These are phyloP conservation scores for Nymphalis io DNA, from an alignment of 1,140 invertebrate genomes.

Conservation along the genomic window DNA sequence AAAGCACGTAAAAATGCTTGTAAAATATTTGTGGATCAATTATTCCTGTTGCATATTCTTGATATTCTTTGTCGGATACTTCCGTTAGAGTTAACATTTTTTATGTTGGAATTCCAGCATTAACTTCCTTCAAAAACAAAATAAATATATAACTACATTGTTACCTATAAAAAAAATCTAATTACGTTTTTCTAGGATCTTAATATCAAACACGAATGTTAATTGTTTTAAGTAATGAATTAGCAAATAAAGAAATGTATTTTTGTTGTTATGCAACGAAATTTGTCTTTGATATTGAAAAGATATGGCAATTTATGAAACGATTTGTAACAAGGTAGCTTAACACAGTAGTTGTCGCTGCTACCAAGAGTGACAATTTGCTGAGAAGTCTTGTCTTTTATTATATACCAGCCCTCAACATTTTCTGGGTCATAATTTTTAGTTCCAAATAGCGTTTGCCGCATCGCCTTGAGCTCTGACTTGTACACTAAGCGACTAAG, in stretches of 20 bases:
- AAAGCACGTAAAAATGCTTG: slow-evolving; percentile 43
- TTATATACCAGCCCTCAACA: slow-evolving; percentile 44
- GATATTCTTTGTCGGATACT: slow-evolving; percentile 51
- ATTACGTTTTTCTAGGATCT: too few relatives aligned
- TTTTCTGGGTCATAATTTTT: slow-evolving; percentile 59
- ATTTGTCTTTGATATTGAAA: too few relatives aligned
- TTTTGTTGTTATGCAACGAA: too few relatives aligned
- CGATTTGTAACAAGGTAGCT: slow-evolving; percentile 29
- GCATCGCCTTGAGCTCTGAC: slow-evolving; percentile 48
- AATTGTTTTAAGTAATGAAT: too few relatives aligned
- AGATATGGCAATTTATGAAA: slow-evolving; percentile 3
- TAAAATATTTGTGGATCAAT: slow-evolving; percentile 56
- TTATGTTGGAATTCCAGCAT: neutral
- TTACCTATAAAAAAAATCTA: too few relatives aligned
- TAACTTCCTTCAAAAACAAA: neutral
- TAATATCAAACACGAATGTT: too few relatives aligned
- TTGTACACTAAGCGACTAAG: slow-evolving; percentile 35
- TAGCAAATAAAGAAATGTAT: too few relatives aligned
- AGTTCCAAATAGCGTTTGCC: slow-evolving; percentile 52
- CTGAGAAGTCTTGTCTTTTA: slow-evolving; percentile 51
- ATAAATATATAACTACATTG: too few relatives aligned
- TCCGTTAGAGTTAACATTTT: slow-evolving; percentile 47
- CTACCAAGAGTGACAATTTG: slow-evolving; percentile 44
- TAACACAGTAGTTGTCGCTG: slow-evolving; percentile 25
- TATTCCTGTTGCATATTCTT: slow-evolving; percentile 44